A percentile compares a stretch with the other conserved stretches of the same genome.
Evolutionary conservation across 2,888 invertebrate genomes (phyloP).

Genomic region (Incurvaria masculella): DNA sequence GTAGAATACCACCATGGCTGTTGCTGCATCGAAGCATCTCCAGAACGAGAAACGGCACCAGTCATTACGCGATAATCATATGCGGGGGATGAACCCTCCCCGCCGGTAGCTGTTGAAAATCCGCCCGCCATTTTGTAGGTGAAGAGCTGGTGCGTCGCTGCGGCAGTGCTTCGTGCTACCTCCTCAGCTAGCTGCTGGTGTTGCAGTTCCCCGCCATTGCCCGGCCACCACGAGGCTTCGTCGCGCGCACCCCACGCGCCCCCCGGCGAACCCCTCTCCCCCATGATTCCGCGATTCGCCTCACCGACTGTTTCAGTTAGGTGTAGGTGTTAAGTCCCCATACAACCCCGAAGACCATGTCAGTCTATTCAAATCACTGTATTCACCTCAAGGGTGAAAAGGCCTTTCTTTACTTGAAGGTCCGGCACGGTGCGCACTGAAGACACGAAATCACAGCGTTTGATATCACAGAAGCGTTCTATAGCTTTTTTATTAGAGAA

Average conservation of each 20-base stretch:
- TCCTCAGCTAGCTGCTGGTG: constrained; percentile 38
- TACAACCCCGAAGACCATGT: not conserved
- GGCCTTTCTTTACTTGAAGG: not conserved
- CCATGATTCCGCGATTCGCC: constrained; percentile 24
- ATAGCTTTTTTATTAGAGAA: not conserved
- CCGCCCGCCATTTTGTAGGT: constrained; percentile 85
- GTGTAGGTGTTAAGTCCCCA: constrained; percentile 3
- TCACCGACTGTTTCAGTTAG: constrained; percentile 7
- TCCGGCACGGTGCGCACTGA: not conserved
- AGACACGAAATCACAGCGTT: not conserved
- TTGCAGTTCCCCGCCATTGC: constrained; percentile 48
- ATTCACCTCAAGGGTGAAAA: not conserved
- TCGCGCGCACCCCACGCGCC: constrained; percentile 58
- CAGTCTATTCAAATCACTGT: not conserved
- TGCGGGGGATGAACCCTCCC: constrained; percentile 62
- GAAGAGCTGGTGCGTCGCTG: constrained; percentile 69
- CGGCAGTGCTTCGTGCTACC: constrained; percentile 43
- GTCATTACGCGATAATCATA: constrained; percentile 73
- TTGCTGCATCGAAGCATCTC: constrained; percentile 35
- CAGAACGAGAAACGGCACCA: constrained; percentile 52
- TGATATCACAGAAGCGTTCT: not conserved
- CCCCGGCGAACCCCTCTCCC: constrained; percentile 53
- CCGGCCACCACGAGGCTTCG: constrained; percentile 56
- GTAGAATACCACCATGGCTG: constrained; percentile 73
- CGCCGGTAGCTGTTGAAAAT: constrained; percentile 68